Base-by-base conservation (phyloP, 1,140 invertebrate genomes). In the Ceratosolen fusciceps region DNA sequence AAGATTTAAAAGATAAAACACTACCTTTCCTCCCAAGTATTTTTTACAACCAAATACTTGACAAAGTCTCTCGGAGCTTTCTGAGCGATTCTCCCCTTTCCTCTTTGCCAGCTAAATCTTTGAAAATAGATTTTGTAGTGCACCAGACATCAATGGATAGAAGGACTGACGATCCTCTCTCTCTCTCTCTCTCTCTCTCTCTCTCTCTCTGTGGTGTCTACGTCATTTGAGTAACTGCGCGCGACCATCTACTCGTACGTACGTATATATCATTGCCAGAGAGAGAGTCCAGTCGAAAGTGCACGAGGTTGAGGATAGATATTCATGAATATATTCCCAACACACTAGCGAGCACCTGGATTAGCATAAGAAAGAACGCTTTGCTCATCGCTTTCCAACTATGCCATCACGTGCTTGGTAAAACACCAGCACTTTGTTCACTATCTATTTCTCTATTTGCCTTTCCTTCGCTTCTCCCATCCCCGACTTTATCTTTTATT, bases 281-380 rank as follows among this genome's bases (percentile, higher is more conserved):
- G 83, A 86, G 83, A 5, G 12, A 81, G 84, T 83, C 83, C 82
- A 86, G 84, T 82, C 83, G 83, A 72, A 21, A 54, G 70, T 72
- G n/a, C 80, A 81, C 81, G 84, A 80, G 84, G 87, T 88, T 88
- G 88, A 88, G 86, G 87, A 83, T 88, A 87, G 84, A 84, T 87
- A 89, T 89, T 89, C 88, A 88, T 86, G 85, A 88, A 87, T 84
- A 83, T 84, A 87, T 86, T 82, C 84, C 83, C 56, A 26, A 39
- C 58, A 39, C 58, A 31, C n/a, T 72, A 84, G 83, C n/a, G n/a
- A 43, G 5, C 83, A 83, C 81, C 74, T 82, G 85, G 85, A 89
- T 89, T 89, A 89, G 86, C 88, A 89, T 89, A 86, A 88, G 87
- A 89, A 89, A 89, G 88, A 89, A 87, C 87, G 85, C 82, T 87